Conservation (phyloP, 2,888 invertebrate species). For the Phasia obesa region DNA sequence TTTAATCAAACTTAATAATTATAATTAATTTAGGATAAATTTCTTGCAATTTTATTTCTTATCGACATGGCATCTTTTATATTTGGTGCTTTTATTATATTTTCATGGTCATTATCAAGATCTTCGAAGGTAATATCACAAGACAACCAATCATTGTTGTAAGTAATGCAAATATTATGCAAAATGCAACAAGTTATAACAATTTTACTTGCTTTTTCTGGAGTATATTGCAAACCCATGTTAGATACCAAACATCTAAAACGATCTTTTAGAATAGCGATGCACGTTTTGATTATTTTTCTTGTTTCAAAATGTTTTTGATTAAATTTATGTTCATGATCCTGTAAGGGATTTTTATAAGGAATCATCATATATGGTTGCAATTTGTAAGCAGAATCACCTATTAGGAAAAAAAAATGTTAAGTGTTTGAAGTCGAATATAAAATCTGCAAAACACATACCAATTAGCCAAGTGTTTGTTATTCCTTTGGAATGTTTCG, state of each 20-base stretch:
- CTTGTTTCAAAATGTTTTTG: conserved; percentile 24
- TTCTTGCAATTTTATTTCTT: conserved; percentile 30
- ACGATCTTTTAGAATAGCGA: conserved; percentile 34
- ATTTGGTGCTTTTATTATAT: conserved; percentile 8
- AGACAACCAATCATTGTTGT: conserved; percentile 19
- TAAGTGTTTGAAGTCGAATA: neutral
- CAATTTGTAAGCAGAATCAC: conserved; percentile 33
- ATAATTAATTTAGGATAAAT: neutral
- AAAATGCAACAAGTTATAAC: conserved; percentile 47
- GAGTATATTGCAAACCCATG: conserved; percentile 36
- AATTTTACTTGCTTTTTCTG: conserved; percentile 50
- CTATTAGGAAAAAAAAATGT: conserved; percentile 5
- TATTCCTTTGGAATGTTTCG: conserved; percentile 5
- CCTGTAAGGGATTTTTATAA: conserved; percentile 1
- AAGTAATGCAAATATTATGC: conserved; percentile 51
- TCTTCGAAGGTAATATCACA: neutral
- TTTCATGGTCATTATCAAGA: neutral
- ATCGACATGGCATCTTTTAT: neutral
- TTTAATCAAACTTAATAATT: neutral
- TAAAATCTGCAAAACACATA: neutral
- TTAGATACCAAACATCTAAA: conserved; percentile 38
- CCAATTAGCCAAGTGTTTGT: conserved; percentile 41
- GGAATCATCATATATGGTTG: conserved; percentile 47
- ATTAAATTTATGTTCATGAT: conserved; percentile 29
- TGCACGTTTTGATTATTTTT: conserved; percentile 22